Evolutionary conservation across 2,888 invertebrate genomes (phyloP).

Genomic region (Stenchaetothrips biformis): DNA sequence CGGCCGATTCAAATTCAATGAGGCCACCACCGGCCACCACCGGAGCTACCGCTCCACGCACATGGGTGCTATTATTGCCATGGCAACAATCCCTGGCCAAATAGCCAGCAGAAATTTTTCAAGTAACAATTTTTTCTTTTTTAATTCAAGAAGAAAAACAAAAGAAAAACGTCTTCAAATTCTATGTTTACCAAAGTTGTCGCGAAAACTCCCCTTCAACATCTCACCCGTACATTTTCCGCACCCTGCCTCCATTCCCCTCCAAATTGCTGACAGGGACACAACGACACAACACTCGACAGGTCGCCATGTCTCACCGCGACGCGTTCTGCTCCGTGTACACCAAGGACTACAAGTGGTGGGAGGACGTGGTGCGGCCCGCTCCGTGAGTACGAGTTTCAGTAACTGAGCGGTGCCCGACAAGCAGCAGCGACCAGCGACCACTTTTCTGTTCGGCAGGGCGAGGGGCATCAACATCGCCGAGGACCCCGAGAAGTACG

Average conservation of each 20-base stretch:
- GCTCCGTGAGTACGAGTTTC: neutral
- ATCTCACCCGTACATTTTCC: neutral
- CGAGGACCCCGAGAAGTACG: neutral
- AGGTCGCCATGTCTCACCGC: neutral
- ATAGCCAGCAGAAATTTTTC: no score
- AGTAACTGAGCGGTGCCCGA: no score
- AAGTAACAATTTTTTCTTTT: neutral
- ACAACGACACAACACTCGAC: no score
- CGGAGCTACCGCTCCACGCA: no score
- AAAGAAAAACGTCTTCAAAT: no score
- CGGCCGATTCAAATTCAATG: no score
- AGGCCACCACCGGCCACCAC: no score
- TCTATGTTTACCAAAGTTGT: no score
- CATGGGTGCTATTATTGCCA: no score
- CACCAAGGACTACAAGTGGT: conserved; percentile 1
- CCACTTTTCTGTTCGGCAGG: neutral
- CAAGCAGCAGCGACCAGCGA: no score
- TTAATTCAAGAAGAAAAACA: neutral
- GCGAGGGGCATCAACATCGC: neutral
- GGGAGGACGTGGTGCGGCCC: neutral
- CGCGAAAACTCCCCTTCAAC: neutral
- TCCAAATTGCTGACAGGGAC: neutral
- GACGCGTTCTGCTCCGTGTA: conserved; percentile 6
- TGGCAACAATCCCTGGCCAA: neutral
- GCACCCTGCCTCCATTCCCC: neutral